Evolutionary conservation across 2,113 vertebrate species (phyloP).

Genomic region (Leucopsar rothschildi): DNA sequence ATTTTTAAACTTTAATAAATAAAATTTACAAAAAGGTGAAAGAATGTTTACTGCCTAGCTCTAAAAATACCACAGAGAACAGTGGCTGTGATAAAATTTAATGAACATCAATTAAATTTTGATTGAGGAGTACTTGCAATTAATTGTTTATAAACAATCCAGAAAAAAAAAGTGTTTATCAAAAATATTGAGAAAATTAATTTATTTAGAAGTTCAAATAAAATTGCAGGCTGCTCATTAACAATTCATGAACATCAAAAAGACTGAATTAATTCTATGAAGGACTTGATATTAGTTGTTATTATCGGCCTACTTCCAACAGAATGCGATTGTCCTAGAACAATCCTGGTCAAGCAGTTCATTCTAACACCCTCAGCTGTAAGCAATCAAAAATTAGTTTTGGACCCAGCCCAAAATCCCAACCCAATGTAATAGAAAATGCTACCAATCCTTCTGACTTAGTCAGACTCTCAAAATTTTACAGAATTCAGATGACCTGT

Average conservation of each 20-base stretch:
- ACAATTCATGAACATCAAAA: slow-evolving; percentile 17
- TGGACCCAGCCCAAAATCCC: slow-evolving; percentile 35
- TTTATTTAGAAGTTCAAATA: slow-evolving; percentile 45
- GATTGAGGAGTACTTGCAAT: not conserved
- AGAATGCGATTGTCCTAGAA: not conserved
- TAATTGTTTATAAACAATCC: slow-evolving; percentile 52
- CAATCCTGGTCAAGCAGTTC: slow-evolving; percentile 39
- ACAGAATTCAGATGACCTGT: not conserved
- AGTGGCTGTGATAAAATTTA: not conserved
- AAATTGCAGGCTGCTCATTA: slow-evolving; percentile 12
- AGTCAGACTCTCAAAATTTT: not conserved
- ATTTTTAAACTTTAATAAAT: not conserved
- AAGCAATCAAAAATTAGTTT: slow-evolving; percentile 10
- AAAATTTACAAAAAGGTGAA: not conserved
- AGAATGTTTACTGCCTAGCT: not conserved
- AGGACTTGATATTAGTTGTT: slow-evolving; percentile 5
- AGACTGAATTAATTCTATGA: slow-evolving; percentile 11
- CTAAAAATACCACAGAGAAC: not conserved
- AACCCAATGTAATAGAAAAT: not conserved
- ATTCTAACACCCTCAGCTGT: slow-evolving; percentile 41
- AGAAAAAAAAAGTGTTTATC: not conserved
- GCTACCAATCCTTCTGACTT: not conserved
- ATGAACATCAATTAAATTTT: slow-evolving; percentile 5
- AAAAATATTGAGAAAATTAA: slow-evolving; percentile 43
- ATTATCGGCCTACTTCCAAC: slow-evolving; percentile 37